Percentiles rank a stretch among this genome's conserved stretches.
phyloP scores from a whole-genome alignment of 2,888 invertebrate species.

The Apamea sordens region DNA sequence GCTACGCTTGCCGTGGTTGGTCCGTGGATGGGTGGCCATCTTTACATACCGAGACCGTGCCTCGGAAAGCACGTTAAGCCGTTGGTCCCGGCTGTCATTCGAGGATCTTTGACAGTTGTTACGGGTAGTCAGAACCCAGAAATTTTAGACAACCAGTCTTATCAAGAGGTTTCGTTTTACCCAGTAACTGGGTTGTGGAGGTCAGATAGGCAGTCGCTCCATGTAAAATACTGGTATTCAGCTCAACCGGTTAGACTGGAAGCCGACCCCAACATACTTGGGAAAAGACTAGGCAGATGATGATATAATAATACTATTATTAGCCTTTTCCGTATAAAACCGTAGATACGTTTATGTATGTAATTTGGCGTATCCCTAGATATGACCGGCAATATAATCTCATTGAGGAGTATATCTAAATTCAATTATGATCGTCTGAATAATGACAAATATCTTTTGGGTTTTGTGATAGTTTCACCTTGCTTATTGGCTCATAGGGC shows the following conservation, averaged over 20 bases:
- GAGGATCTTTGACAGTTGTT: too few relatives aligned
- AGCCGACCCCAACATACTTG: not conserved
- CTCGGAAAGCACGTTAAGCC: too few relatives aligned
- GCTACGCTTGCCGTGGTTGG: too few relatives aligned
- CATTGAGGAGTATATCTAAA: constrained; percentile 28
- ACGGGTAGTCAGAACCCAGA: not conserved
- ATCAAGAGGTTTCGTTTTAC: not conserved
- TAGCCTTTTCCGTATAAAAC: not conserved
- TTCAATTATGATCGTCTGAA: constrained; percentile 40
- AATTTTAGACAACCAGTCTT: not conserved
- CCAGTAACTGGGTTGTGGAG: too few relatives aligned
- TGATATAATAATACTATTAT: constrained; percentile 14
- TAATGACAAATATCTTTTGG: constrained; percentile 30
- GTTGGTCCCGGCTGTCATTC: too few relatives aligned
- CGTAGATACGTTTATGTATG: not conserved
- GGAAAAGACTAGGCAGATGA: not conserved
- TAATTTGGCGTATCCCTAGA: constrained; percentile 5
- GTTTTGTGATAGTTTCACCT: constrained; percentile 9
- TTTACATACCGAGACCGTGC: too few relatives aligned
- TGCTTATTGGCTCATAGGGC: not conserved
- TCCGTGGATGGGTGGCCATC: too few relatives aligned
- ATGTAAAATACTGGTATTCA: too few relatives aligned
- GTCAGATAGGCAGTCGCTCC: not conserved
- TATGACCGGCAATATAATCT: constrained; percentile 22
- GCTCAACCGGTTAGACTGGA: not conserved